These are phyloP conservation scores for Diplogasteroides magnus DNA, from an alignment of 1,140 invertebrate genomes.

Conservation along the genomic window DNA sequence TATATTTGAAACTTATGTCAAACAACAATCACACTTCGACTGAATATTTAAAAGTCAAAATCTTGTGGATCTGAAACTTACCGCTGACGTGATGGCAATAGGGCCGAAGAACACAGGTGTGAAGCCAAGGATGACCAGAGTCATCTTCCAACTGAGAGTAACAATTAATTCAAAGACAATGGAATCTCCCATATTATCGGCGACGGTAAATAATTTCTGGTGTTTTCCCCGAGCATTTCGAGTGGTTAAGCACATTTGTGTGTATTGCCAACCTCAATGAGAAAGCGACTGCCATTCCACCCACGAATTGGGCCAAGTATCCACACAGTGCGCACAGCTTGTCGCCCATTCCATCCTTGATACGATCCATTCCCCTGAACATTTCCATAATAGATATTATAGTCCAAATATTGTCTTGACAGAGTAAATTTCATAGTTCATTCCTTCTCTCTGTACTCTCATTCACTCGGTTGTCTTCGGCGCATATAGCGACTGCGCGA, in stretches of 20 bases:
- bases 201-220: too few species aligned
- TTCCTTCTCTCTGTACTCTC: too few species aligned
- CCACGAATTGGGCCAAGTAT: conserved; percentile 36
- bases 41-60: too few species aligned
- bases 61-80: neutral
- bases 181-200: conserved; percentile 29
- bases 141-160: conserved; percentile 67
- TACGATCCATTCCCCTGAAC: conserved; percentile 73
- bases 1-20: too few species aligned
- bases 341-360: conserved; percentile 81
- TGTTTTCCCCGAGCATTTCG: too few species aligned
- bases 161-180: neutral
- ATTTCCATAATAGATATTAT: too few species aligned
- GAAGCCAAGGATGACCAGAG: conserved; percentile 68
- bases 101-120: conserved; percentile 28
- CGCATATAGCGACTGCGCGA: too few species aligned
- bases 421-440: too few species aligned
- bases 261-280: conserved; percentile 37
- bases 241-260: too few species aligned
- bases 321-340: conserved; percentile 71
- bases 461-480: too few species aligned
- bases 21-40: too few species aligned
- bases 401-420: neutral
- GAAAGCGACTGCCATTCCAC: too few species aligned
- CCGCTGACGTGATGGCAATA: conserved; percentile 15